These are phyloP conservation scores for Drosophila meridiana DNA, from an alignment of 2,888 invertebrate species.

Conservation along the genomic window DNA sequence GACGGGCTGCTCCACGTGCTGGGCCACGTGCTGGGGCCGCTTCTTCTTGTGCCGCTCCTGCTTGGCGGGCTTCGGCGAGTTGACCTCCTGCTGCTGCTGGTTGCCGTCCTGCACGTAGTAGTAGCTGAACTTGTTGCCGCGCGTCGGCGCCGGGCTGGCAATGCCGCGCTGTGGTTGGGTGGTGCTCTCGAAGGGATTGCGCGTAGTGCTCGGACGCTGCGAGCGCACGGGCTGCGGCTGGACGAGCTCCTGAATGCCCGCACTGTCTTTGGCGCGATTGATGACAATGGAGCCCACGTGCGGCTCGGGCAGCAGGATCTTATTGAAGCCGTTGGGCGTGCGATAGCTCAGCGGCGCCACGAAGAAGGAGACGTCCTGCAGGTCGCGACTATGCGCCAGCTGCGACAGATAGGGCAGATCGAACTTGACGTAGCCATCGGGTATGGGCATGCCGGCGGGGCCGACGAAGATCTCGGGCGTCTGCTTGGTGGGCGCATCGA, in stretches of 20 bases:
- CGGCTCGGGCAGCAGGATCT: conserved; percentile 93
- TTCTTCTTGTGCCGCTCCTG: conserved; percentile 83
- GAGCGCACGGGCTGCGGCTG: conserved; percentile 52
- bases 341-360: conserved; percentile 94
- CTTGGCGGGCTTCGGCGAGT: conserved; percentile 80
- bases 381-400: conserved; percentile 86
- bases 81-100: conserved; percentile 72
- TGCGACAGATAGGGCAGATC: conserved; percentile 92
- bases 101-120: conserved; percentile 81
- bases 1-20: conserved; percentile 62
- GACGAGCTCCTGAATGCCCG: conserved; percentile 17
- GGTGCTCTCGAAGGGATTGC: conserved; percentile 65
- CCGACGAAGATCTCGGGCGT: conserved; percentile 93
- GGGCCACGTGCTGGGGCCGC: conserved; percentile 74
- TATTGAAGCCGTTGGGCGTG: conserved; percentile 93
- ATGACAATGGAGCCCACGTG: conserved; percentile 95
- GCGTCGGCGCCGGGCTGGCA: conserved; percentile 50
- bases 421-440: conserved; percentile 91
- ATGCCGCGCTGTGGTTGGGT: conserved; percentile 48
- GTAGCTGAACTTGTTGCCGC: conserved; percentile 82
- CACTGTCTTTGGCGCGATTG: conserved; percentile 85
- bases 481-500: conserved; percentile 89
- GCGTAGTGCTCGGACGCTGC: conserved; percentile 62
- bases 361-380: conserved; percentile 92
- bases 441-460: conserved; percentile 90